Evolutionary conservation across 2,888 invertebrate genomes (phyloP).

Genomic region (Drosophila crucigera): DNA sequence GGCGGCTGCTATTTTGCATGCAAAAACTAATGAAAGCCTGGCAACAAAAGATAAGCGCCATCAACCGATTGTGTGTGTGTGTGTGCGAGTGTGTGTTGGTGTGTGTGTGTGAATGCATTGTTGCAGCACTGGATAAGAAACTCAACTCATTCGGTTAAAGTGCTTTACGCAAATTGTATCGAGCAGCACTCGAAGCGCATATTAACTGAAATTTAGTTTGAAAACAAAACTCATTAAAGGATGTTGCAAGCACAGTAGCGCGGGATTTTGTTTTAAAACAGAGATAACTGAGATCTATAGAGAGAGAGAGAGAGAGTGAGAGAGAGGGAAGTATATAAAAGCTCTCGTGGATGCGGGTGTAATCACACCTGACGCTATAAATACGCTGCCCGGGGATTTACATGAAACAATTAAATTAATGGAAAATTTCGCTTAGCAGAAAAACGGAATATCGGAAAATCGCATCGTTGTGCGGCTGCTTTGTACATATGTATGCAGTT

Average conservation of each 20-base stretch:
- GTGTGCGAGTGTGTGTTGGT: constrained; percentile 15
- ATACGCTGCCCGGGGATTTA: constrained; percentile 59
- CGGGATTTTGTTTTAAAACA: constrained; percentile 34
- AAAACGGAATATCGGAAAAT: constrained; percentile 1
- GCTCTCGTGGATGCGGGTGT: constrained; percentile 50
- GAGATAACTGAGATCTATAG: neutral
- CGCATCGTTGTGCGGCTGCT: constrained; percentile 1
- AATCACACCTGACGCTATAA: constrained; percentile 73
- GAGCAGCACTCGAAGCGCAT: constrained; percentile 64
- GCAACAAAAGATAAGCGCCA: constrained; percentile 75
- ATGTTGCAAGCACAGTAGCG: constrained; percentile 34
- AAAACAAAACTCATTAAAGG: constrained; percentile 78
- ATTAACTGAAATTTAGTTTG: constrained; percentile 76
- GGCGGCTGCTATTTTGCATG: constrained; percentile 46
- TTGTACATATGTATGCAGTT: neutral
- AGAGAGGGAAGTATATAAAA: constrained; percentile 10
- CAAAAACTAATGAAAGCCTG: constrained; percentile 71
- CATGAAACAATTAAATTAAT: constrained; percentile 75
- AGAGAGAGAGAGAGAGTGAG: neutral
- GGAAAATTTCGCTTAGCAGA: constrained; percentile 48
- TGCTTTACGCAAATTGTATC: constrained; percentile 71
- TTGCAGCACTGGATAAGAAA: constrained; percentile 56
- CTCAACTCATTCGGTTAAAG: constrained; percentile 71
- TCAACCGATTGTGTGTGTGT: constrained; percentile 16
- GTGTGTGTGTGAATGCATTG: constrained; percentile 50